These are phyloP conservation scores for Hermetia illucens DNA, from an alignment of 1,140 invertebrate genomes.

Conservation along the genomic window DNA sequence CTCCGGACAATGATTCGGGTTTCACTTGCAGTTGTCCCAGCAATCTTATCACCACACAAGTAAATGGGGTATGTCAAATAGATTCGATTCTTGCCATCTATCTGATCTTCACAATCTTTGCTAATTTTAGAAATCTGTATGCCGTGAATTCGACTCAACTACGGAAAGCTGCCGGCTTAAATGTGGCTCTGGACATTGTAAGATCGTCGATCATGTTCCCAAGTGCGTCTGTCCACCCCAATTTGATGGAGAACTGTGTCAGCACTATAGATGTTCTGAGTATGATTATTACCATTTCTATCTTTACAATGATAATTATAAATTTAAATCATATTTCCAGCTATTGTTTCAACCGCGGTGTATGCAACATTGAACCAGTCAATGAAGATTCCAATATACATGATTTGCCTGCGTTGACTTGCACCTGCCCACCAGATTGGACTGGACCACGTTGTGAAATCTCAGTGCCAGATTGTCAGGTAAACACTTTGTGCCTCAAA, in stretches of 20 bases:
- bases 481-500: conserved; percentile 4
- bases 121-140: conserved; percentile 1
- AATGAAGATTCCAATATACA: background rate
- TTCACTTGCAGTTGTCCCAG: conserved; percentile 52
- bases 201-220: conserved; percentile 29
- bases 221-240: conserved; percentile 43
- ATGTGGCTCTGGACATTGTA: conserved; percentile 40
- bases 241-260: conserved; percentile 44
- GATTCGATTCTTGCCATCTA: conserved; percentile 7
- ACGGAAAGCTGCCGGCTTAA: conserved; percentile 28
- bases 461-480: conserved; percentile 36
- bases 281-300: background rate
- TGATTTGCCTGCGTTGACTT: conserved; percentile 29
- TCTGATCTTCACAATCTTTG: background rate
- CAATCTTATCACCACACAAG: conserved; percentile 29
- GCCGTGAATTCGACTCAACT: conserved; percentile 5
- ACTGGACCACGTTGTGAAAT: conserved; percentile 50
- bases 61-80: conserved; percentile 9
- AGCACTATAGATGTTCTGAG: conserved; percentile 46
- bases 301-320: background rate
- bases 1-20: conserved; percentile 22
- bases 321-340: too few relatives aligned
- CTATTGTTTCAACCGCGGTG: conserved; percentile 46
- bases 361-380: conserved; percentile 32
- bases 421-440: conserved; percentile 47